phyloP scores from a whole-genome alignment of 1,140 invertebrate species.

The Caenorhabditis remanei region DNA sequence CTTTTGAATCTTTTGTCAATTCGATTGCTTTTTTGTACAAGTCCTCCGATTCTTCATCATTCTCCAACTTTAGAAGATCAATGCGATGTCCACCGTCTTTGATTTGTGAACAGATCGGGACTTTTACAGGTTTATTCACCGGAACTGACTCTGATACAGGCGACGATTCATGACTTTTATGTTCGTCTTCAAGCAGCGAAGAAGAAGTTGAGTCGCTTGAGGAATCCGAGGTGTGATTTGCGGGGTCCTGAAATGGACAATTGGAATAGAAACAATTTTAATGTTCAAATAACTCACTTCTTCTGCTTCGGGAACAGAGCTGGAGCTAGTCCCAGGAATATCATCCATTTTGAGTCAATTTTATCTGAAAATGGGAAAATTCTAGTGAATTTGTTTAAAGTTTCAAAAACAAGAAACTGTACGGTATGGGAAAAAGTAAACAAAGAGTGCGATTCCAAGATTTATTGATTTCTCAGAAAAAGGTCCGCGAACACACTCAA shows the following conservation, averaged over 20 bases:
- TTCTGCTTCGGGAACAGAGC: background rate
- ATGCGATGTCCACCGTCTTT: constrained; percentile 7
- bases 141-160: background rate
- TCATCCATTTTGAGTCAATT: background rate
- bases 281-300: background rate
- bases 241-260: background rate
- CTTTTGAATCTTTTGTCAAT: too few relatives aligned
- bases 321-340: background rate
- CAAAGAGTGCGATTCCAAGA: too few relatives aligned
- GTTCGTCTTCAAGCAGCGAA: background rate
- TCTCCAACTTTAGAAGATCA: background rate
- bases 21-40: background rate
- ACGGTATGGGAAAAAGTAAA: too few relatives aligned
- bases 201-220: background rate
- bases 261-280: background rate
- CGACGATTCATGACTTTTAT: background rate
- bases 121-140: background rate
- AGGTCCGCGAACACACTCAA: too few relatives aligned
- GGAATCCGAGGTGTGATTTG: background rate
- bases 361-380: too few relatives aligned
- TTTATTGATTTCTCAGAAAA: too few relatives aligned
- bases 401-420: too few relatives aligned
- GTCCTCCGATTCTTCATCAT: background rate
- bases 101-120: background rate
- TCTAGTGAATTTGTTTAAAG: too few relatives aligned